Conservation (phyloP, 2,797 vertebrate genomes). For the Aeoliscus strigatus region DNA sequence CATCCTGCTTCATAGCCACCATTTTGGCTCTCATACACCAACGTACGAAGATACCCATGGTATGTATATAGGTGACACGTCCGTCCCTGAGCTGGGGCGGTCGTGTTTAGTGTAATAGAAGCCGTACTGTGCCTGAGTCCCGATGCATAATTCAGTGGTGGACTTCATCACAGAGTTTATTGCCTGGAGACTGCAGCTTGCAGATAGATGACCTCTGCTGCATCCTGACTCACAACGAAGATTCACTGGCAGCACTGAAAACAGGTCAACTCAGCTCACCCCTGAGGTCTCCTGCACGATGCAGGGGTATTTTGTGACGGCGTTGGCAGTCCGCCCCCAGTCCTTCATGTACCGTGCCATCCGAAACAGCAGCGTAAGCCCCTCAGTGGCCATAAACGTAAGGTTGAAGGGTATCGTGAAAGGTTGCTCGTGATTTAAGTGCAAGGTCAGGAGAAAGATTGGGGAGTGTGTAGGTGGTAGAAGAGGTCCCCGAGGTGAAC, state of each 20-base stretch:
- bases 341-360: slow-evolving; percentile 12
- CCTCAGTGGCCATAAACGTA: slow-evolving; percentile 1
- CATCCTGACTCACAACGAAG: slow-evolving; percentile 40
- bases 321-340: slow-evolving; percentile 9
- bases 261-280: slow-evolving; percentile 38
- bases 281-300: slow-evolving; percentile 24
- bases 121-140: slow-evolving; percentile 13
- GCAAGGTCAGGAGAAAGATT: slow-evolving; percentile 12
- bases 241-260: slow-evolving; percentile 35
- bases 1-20: slow-evolving; percentile 3
- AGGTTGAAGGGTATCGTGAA: slow-evolving; percentile 29
- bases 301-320: slow-evolving; percentile 20
- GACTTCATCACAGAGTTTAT: slow-evolving; percentile 37
- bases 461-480: slow-evolving; percentile 1
- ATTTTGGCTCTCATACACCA: slow-evolving; percentile 4
- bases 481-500: slow-evolving; percentile 15
- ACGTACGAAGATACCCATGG: not conserved
- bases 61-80: slow-evolving; percentile 8
- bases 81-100: slow-evolving; percentile 11
- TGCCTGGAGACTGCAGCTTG: slow-evolving; percentile 36
- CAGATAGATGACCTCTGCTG: slow-evolving; percentile 56
- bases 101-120: slow-evolving; percentile 35
- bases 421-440: slow-evolving; percentile 7
- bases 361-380: not conserved
- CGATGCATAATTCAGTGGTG: slow-evolving; percentile 60